These are phyloP conservation scores for Tychaedon coryphoeus DNA, from an alignment of 2,113 vertebrate species.

Conservation along the genomic window DNA sequence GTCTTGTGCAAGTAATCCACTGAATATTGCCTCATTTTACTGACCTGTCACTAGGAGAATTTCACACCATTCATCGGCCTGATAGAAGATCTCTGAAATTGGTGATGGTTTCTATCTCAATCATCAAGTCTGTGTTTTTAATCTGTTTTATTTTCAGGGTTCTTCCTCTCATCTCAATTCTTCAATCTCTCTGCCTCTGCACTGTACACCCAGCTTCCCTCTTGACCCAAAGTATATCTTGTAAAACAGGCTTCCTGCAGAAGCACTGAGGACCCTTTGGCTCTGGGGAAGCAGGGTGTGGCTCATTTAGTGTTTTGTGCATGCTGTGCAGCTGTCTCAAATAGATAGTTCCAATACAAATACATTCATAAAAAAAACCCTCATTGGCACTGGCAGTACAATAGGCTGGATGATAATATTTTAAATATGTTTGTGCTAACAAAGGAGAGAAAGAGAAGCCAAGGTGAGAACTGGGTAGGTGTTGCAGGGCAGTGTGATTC, in stretches of 20 bases:
- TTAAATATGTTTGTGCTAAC: background rate
- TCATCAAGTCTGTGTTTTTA: background rate
- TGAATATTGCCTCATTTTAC: background rate
- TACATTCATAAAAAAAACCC: background rate
- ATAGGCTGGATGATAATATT: background rate
- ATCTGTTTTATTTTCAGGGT: background rate
- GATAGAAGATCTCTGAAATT: background rate
- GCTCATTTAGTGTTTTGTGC: fast-evolving
- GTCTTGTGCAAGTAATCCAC: background rate
- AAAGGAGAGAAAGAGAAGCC: background rate
- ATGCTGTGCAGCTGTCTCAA: background rate
- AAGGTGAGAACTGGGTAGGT: fast-evolving
- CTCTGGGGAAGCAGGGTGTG: background rate
- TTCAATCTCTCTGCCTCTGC: background rate
- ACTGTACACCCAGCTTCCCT: background rate
- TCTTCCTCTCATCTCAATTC: background rate
- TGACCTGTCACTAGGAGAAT: background rate
- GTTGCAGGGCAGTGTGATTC: background rate
- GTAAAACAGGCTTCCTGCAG: background rate
- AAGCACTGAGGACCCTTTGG: fast-evolving
- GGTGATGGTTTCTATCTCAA: background rate
- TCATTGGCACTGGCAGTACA: background rate
- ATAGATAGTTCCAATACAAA: background rate
- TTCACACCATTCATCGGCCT: background rate
- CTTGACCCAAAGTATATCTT: background rate